phyloP scores from a whole-genome alignment of 92 coral and sea anemone species.

The Micromussa lordhowensis region DNA sequence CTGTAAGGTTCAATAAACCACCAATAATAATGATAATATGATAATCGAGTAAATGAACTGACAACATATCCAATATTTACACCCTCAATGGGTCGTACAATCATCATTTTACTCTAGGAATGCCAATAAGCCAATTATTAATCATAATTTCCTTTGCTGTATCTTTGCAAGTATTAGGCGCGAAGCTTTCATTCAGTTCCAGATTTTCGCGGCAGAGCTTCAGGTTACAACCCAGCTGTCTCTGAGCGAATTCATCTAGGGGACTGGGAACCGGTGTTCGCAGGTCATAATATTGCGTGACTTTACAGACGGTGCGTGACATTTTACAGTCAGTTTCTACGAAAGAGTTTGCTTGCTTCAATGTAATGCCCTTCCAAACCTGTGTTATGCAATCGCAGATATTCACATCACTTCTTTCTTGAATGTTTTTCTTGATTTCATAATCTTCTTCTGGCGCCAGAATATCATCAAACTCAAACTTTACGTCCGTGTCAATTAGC shows the following conservation, averaged over 20 bases:
- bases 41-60: no score
- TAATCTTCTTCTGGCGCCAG: neutral
- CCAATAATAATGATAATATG: no score
- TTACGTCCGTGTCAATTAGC: neutral
- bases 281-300: neutral
- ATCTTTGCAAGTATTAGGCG: neutral
- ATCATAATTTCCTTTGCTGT: constrained; percentile 1
- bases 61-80: neutral
- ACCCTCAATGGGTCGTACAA: neutral
- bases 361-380: neutral
- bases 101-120: neutral
- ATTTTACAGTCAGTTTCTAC: neutral
- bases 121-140: constrained; percentile 9
- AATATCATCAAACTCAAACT: neutral
- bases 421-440: neutral
- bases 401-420: neutral
- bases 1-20: no score
- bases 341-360: neutral
- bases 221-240: neutral
- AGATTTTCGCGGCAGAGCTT: neutral
- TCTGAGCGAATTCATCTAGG: neutral
- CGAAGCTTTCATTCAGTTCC: neutral
- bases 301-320: neutral
- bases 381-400: neutral
- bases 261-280: neutral